Percentiles rank a stretch among this genome's conserved stretches.
Conservation (phyloP, 2,888 invertebrate genomes). For the Anarsia innoxiella region DNA sequence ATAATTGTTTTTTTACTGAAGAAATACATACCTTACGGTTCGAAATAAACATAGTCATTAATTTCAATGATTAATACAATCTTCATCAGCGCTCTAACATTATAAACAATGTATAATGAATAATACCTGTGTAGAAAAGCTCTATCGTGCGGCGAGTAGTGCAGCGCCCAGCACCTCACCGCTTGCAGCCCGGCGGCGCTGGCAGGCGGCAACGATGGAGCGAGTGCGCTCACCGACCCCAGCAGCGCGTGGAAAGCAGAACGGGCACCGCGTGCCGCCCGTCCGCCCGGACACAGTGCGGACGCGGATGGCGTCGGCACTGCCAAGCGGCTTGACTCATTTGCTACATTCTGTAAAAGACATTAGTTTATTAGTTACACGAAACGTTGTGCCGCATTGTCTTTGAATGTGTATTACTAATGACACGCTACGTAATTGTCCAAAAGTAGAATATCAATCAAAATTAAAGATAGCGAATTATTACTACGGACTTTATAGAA, state of each 20-base stretch:
- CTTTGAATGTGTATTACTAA: too few relatives aligned
- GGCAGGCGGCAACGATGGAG: constrained; percentile 90
- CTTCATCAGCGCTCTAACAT: neutral
- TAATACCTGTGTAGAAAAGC: constrained; percentile 86
- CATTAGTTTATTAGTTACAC: too few relatives aligned
- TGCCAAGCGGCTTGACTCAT: constrained; percentile 29
- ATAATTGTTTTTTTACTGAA: too few relatives aligned
- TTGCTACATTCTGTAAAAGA: constrained; percentile 31
- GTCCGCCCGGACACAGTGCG: constrained; percentile 58
- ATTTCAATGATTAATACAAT: too few relatives aligned
- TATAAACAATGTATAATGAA: neutral
- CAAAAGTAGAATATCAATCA: too few relatives aligned
- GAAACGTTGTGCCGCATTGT: too few relatives aligned
- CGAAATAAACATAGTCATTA: too few relatives aligned
- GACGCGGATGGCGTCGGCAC: constrained; percentile 45
- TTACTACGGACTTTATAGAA: too few relatives aligned
- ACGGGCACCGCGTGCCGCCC: constrained; percentile 57
- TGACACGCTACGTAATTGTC: too few relatives aligned
- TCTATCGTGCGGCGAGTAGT: constrained; percentile 92
- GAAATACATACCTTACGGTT: too few relatives aligned
- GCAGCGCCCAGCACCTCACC: constrained; percentile 93
- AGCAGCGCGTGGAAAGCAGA: constrained; percentile 89
- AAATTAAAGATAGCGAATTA: too few relatives aligned
- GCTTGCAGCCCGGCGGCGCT: constrained; percentile 94
- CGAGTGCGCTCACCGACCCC: constrained; percentile 94